These are phyloP conservation scores for Rhinopomastus cyanomelas DNA, from an alignment of 2,113 vertebrate genomes.

Conservation along the genomic window DNA sequence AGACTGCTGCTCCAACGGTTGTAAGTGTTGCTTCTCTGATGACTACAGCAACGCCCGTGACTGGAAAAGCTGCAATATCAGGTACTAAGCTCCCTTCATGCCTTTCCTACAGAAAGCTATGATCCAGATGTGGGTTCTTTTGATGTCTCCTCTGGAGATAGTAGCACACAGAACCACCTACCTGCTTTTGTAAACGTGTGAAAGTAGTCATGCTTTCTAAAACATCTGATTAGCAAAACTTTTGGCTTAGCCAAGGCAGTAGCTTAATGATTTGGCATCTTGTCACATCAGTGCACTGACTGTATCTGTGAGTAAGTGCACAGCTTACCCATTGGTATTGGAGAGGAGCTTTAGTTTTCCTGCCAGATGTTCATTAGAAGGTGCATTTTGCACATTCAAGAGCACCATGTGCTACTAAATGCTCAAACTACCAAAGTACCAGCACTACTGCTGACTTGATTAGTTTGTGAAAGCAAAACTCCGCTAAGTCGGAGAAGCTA, in stretches of 20 bases:
- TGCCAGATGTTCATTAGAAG: neutral
- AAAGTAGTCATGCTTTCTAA: neutral
- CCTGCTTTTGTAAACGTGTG: neutral
- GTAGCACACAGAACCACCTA: neutral
- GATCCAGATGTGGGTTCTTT: neutral
- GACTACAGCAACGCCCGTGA: slow-evolving; percentile 69
- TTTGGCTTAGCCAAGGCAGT: neutral
- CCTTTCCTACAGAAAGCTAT: neutral
- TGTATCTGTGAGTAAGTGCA: neutral
- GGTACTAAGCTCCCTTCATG: slow-evolving; percentile 70
- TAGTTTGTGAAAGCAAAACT: neutral
- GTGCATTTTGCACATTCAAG: neutral
- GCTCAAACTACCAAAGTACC: neutral
- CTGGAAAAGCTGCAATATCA: slow-evolving; percentile 86
- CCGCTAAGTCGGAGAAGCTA: neutral
- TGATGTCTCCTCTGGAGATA: neutral
- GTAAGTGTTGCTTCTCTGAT: slow-evolving; percentile 82
- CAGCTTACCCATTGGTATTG: neutral
- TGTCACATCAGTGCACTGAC: neutral
- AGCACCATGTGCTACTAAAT: neutral
- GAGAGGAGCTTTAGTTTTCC: neutral
- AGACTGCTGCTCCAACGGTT: slow-evolving; percentile 62
- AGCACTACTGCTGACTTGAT: neutral
- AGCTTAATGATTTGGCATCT: neutral
- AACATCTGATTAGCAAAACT: neutral